These are phyloP conservation scores for Cheilosia impressa DNA, from an alignment of 2,888 invertebrate species.

Conservation along the genomic window DNA sequence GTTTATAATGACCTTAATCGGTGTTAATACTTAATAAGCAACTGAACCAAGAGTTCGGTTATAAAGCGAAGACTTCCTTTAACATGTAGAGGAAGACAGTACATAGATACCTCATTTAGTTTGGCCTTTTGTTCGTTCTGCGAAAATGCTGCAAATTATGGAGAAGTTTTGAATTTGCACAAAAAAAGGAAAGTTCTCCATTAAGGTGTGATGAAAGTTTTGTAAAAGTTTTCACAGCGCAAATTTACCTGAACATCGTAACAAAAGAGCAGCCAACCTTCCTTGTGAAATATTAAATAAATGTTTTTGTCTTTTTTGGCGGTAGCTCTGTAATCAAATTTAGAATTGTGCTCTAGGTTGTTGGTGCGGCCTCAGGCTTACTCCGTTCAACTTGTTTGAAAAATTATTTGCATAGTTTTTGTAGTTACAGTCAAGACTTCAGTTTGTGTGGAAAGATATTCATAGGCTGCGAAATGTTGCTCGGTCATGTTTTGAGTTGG, in stretches of 20 bases:
- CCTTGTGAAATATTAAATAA: slow-evolving; percentile 2
- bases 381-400: not conserved
- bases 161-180: not conserved
- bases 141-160: not conserved
- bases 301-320: not conserved
- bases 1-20: slow-evolving; percentile 36
- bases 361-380: not conserved
- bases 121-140: not conserved
- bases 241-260: not conserved
- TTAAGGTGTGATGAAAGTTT: slow-evolving; percentile 26
- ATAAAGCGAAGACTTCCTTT: slow-evolving; percentile 19
- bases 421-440: too few species aligned
- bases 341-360: not conserved
- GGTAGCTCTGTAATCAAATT: not conserved
- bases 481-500: too few species aligned
- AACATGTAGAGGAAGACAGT: not conserved
- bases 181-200: slow-evolving; percentile 13
- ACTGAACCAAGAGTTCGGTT: slow-evolving; percentile 18
- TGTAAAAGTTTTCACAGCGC: slow-evolving; percentile 15
- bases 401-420: not conserved
- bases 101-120: not conserved
- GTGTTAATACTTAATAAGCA: slow-evolving; percentile 11
- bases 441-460: too few species aligned
- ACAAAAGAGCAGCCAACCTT: slow-evolving; percentile 1
- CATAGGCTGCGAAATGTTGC: too few species aligned